Base-by-base conservation (phyloP, 2,888 invertebrate genomes). In the Petrophora chlorosata region DNA sequence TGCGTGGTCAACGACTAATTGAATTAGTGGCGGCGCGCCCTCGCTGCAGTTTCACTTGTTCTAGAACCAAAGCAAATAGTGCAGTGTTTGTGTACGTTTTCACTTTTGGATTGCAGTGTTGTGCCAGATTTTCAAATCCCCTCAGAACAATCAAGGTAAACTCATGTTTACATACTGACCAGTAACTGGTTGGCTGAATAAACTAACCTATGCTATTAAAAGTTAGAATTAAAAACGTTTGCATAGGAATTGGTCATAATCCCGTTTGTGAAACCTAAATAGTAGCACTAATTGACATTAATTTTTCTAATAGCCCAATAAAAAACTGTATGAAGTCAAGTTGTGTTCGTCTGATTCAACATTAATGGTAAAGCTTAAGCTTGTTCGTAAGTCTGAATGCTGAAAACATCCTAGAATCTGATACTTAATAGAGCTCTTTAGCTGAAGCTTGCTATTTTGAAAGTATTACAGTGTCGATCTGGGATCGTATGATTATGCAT, bases 21-120 rank as follows among this genome's bases (percentile, higher is more conserved):
- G 22, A 79, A 85, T 85, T 83, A 85, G 67, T 56, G 61, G 44
- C 36, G 56, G 65, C 61, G 58, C 59, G 61, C 63, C 56, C 46
- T 58, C 30, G 15, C 35, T 10, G 33, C 38, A 53, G 30, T 67
- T 63, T 65, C 60, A 48, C 61, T 54, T 39, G 45, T 53, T 53
- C 45, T 44, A 40, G 35, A 56, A 52, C 40, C 49, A 59, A 41
- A 52, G 41, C 49, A 59, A 41, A 35, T 22, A 34, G 49, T 50
- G 43, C 34, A 59, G 61, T 66, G 60, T 70, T 73, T 68, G 66
- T 72, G 71, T 69, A 53, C 60, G 63, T 71, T 73, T 77, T 75
- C 69, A 57, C 72, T 61, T 68, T 68, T 71, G 77, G 71, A 76
- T 76, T 74, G 75, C 76, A 71, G 73, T 77, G 77, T 68, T 63